Evolutionary conservation across 2,888 invertebrate genomes (phyloP), one percentile per base, ranked within the genome.

Genomic region (Torymus texanus): DNA sequence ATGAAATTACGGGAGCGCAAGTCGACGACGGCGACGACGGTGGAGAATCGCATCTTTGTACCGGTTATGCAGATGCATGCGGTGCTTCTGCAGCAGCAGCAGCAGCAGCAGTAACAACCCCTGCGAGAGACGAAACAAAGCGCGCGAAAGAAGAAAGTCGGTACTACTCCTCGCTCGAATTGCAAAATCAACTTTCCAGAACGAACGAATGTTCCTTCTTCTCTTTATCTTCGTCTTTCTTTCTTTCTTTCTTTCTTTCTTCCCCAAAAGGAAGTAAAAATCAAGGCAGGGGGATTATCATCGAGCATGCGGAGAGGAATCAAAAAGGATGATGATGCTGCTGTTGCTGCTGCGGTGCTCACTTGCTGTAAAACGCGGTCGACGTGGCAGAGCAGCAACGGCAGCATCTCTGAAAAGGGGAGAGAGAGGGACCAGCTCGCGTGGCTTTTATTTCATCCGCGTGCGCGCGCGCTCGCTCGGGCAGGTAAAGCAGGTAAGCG

Each of bases 61-160:
- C 87, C 87, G 87, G 87, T 87, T 87, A 87, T 87, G 87, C 86
- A 87, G 87, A 87, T 87, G 83, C 76, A 80, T 16, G 3, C 24
- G 41, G 41, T 41, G 10, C 41, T 41, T 5, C 41, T 8, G 24
- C n/a, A 14, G 86, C 65, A 53, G 56, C 61, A 29, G 58, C 77
- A 21, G 21, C 21, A 21, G 21, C 21, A 21, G 21, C 21, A 21
- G 21, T 2, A 21, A 2, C 21, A 81, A 74, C 79, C 79, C 76
- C 73, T 24, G 56, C 81, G 80, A 75, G 79, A 18, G 2, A 1
- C 12, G 50, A 24, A 77, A 76, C 65, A 65, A 71, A 71, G 71
- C 61, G 16, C 18, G 70, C 62, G 76, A 18, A 59, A 68, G 53
- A 41, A 76, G 68, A 75, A 65, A 59, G 74, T 51, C 41, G 66